phyloP scores from a whole-genome alignment of 2,113 vertebrate species.

The Petromus typicus region DNA sequence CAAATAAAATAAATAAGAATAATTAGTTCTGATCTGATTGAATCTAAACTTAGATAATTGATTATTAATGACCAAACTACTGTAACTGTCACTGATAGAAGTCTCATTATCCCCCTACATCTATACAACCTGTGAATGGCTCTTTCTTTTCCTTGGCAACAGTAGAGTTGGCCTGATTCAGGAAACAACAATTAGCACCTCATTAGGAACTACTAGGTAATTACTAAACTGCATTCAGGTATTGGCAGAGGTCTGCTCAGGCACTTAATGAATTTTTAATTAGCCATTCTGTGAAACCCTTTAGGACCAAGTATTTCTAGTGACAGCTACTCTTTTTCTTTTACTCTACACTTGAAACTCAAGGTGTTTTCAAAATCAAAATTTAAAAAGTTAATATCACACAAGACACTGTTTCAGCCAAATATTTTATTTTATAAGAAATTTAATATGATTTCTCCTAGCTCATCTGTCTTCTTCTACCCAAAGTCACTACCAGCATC shows the following conservation, averaged over 20 bases:
- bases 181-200: constrained; percentile 18
- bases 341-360: not conserved
- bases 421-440: constrained; percentile 7
- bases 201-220: constrained; percentile 58
- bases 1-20: not conserved
- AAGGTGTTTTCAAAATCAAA: constrained; percentile 43
- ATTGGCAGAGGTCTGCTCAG: constrained; percentile 43
- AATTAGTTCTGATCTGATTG: not conserved
- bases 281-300: not conserved
- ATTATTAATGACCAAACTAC: not conserved
- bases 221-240: not conserved
- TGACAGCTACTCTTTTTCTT: not conserved
- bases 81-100: not conserved
- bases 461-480: not conserved
- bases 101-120: not conserved
- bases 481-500: not conserved
- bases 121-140: not conserved
- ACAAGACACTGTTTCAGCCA: not conserved
- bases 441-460: not conserved
- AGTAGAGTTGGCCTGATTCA: not conserved
- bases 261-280: constrained; percentile 32
- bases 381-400: not conserved
- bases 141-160: not conserved
- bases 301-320: constrained; percentile 35
- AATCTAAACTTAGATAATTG: not conserved